phyloP scores from a whole-genome alignment of 2,888 invertebrate genomes.

The Bruchidius siliquastri region DNA sequence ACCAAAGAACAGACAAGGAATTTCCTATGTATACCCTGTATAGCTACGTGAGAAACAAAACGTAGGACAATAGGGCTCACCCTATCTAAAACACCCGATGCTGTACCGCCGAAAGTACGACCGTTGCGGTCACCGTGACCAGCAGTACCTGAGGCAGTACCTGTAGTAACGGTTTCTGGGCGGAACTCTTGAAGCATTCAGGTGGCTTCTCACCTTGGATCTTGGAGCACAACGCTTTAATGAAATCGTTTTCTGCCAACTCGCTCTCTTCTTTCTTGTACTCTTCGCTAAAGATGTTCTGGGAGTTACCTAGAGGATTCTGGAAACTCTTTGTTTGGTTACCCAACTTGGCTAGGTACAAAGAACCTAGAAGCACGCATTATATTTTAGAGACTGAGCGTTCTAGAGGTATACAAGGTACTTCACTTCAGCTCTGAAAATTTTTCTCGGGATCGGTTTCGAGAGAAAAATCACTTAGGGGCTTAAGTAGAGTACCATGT shows the following conservation, averaged over 20 bases:
- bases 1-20: slow-evolving; percentile 7
- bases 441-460: neutral
- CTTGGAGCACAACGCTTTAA: slow-evolving; percentile 22
- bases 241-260: slow-evolving; percentile 23
- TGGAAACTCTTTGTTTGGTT: slow-evolving; percentile 22
- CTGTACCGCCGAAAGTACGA: slow-evolving; percentile 10
- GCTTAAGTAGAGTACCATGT: neutral
- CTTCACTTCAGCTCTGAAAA: neutral
- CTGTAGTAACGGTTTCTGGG: slow-evolving; percentile 9
- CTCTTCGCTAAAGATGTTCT: slow-evolving; percentile 24
- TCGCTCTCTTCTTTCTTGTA: slow-evolving; percentile 26
- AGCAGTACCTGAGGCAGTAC: slow-evolving; percentile 14
- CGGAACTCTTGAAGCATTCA: slow-evolving; percentile 17
- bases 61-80: neutral
- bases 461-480: neutral
- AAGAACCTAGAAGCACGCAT: slow-evolving; percentile 18
- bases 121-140: slow-evolving; percentile 7
- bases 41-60: slow-evolving; percentile 12
- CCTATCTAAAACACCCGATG: neutral
- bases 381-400: neutral
- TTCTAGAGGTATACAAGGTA: neutral
- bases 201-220: slow-evolving; percentile 25
- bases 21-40: slow-evolving; percentile 13
- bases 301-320: slow-evolving; percentile 16
- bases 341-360: slow-evolving; percentile 24